Percentiles rank a stretch among this genome's conserved stretches.
phyloP scores from a whole-genome alignment of 2,113 vertebrate species.

The Mesoclemmys tuberculata region DNA sequence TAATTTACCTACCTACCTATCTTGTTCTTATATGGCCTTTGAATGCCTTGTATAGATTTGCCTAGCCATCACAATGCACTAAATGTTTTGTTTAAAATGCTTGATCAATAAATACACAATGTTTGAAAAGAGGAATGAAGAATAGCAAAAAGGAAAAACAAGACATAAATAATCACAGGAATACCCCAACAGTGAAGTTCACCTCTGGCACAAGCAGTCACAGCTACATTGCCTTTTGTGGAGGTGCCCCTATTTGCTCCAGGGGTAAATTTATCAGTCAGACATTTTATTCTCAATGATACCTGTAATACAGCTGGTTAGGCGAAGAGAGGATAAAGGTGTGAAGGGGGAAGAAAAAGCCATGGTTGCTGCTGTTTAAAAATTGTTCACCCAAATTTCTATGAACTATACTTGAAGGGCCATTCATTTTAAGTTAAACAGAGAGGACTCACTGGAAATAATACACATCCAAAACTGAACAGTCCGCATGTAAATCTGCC shows the following conservation, averaged over 20 bases:
- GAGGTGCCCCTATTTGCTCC: neutral
- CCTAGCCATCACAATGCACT: neutral
- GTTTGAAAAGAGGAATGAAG: neutral
- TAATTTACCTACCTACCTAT: neutral
- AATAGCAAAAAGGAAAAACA: neutral
- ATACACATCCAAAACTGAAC: neutral
- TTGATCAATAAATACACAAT: neutral
- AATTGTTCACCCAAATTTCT: neutral
- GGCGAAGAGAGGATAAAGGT: too few relatives aligned
- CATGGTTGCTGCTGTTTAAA: neutral
- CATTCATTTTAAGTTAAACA: neutral
- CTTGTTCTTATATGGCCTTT: neutral
- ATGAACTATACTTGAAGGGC: neutral
- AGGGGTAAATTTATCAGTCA: neutral
- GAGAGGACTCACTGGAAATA: neutral
- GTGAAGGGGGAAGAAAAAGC: neutral
- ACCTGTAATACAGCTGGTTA: neutral
- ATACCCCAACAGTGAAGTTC: neutral
- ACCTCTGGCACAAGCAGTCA: neutral
- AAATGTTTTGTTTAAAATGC: neutral
- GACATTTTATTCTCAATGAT: neutral
- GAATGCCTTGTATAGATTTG: neutral
- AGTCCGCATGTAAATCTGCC: slow-evolving; percentile 1
- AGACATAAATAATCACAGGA: neutral
- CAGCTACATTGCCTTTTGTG: neutral